phyloP scores from a whole-genome alignment of 2,888 invertebrate genomes.

The Spodoptera picta region DNA sequence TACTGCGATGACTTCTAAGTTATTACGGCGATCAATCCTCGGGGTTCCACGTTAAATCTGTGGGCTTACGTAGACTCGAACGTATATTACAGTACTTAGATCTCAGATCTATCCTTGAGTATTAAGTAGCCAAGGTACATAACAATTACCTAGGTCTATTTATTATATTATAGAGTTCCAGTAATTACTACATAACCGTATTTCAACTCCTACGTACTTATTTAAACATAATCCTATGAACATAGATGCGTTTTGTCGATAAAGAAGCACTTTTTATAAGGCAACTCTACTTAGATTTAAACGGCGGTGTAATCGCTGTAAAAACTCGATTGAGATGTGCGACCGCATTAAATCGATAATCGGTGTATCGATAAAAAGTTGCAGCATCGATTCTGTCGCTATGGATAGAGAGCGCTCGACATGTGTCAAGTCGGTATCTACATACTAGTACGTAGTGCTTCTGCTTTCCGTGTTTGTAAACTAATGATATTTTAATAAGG shows the following conservation, averaged over 20 bases:
- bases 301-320: constrained; percentile 60
- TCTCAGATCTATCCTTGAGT: not conserved
- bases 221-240: constrained; percentile 40
- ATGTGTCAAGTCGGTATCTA: constrained; percentile 30
- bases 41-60: not conserved
- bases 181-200: constrained; percentile 36
- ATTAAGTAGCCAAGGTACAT: constrained; percentile 16
- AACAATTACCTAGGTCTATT: constrained; percentile 24
- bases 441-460: too few species aligned
- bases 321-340: constrained; percentile 66
- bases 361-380: constrained; percentile 61
- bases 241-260: constrained; percentile 51
- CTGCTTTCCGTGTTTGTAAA: constrained; percentile 36
- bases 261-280: constrained; percentile 43
- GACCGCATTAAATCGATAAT: constrained; percentile 59
- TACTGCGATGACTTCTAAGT: constrained; percentile 15
- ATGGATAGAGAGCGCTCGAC: constrained; percentile 32
- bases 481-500: constrained; percentile 55
- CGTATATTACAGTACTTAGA: constrained; percentile 9
- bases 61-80: not conserved
- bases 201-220: constrained; percentile 46
- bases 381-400: constrained; percentile 55
- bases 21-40: constrained; percentile 19
- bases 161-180: constrained; percentile 24
- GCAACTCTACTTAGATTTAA: constrained; percentile 45